Evolutionary conservation across 1,140 invertebrate species (phyloP).

Genomic region (Drosophila orena): DNA sequence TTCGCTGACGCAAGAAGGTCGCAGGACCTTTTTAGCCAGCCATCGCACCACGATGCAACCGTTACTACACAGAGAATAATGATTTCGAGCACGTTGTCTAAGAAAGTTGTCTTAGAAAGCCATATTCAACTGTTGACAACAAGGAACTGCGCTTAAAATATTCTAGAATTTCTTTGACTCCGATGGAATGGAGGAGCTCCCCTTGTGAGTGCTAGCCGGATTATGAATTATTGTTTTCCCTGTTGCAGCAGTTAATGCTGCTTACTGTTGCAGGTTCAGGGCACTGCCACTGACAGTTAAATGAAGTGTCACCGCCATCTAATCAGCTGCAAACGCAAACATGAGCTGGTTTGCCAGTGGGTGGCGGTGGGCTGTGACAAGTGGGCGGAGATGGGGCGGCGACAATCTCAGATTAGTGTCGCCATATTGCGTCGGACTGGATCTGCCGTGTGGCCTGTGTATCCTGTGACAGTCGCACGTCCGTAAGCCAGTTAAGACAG

Average conservation of each 20-base stretch:
- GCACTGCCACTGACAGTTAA: slow-evolving; percentile 51
- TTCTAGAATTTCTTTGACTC: too few species aligned
- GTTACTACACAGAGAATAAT: background rate
- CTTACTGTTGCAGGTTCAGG: slow-evolving; percentile 32
- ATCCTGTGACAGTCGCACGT: slow-evolving; percentile 18
- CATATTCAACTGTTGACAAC: too few species aligned
- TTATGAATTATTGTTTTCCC: background rate
- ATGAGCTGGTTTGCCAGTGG: background rate
- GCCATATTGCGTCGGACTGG: slow-evolving; percentile 46
- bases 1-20: slow-evolving; percentile 28
- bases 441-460: slow-evolving; percentile 15
- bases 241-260: too few species aligned
- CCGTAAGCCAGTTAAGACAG: slow-evolving; percentile 53
- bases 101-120: too few species aligned
- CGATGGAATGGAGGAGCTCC: too few species aligned
- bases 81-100: too few species aligned
- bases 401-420: slow-evolving; percentile 55
- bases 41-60: slow-evolving; percentile 1
- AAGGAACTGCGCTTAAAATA: too few species aligned
- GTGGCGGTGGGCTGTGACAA: background rate
- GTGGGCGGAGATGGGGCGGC: background rate
- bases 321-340: slow-evolving; percentile 48
- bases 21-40: background rate
- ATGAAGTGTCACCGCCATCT: slow-evolving; percentile 50
- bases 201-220: too few species aligned